Conservation (phyloP, 2,888 invertebrate species). For the Thera obeliscata region DNA sequence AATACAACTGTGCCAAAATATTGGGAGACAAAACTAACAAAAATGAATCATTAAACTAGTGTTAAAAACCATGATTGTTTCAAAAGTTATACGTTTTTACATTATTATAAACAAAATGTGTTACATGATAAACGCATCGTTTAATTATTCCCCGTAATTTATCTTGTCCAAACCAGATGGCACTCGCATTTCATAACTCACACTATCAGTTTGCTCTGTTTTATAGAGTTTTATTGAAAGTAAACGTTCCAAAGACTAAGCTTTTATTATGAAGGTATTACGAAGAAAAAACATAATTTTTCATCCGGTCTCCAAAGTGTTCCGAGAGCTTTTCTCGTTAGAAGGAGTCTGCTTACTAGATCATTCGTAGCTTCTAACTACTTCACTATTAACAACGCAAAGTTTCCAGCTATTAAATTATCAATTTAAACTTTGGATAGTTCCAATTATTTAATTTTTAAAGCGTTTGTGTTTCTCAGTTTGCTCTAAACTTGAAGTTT, state of each 20-base stretch:
- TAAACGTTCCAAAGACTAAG: constrained; percentile 16
- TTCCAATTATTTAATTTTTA: constrained; percentile 34
- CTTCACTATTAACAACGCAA: constrained; percentile 44
- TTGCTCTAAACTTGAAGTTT: constrained; percentile 11
- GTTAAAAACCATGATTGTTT: too few species aligned
- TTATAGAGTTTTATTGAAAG: constrained; percentile 9
- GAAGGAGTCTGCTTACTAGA: constrained; percentile 50
- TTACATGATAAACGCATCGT: too few species aligned
- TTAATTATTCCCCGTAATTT: constrained; percentile 3
- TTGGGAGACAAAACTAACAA: too few species aligned
- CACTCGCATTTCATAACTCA: constrained; percentile 10
- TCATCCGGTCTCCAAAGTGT: constrained; percentile 38
- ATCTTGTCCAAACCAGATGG: constrained; percentile 17
- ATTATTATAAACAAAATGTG: too few species aligned
- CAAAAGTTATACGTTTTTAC: too few species aligned
- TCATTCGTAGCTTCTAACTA: constrained; percentile 44
- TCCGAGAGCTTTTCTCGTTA: constrained; percentile 67
- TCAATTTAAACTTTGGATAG: constrained; percentile 43
- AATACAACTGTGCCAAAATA: too few species aligned
- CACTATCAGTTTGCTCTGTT: neutral
- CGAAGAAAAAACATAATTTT: constrained; percentile 39
- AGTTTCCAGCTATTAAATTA: constrained; percentile 49
- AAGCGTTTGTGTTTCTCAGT: constrained; percentile 29
- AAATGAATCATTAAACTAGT: too few species aligned
- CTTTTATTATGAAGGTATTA: constrained; percentile 24